Evolutionary conservation across 2,888 invertebrate genomes (phyloP).

Genomic region (Caenorhabditis sulstoni): DNA sequence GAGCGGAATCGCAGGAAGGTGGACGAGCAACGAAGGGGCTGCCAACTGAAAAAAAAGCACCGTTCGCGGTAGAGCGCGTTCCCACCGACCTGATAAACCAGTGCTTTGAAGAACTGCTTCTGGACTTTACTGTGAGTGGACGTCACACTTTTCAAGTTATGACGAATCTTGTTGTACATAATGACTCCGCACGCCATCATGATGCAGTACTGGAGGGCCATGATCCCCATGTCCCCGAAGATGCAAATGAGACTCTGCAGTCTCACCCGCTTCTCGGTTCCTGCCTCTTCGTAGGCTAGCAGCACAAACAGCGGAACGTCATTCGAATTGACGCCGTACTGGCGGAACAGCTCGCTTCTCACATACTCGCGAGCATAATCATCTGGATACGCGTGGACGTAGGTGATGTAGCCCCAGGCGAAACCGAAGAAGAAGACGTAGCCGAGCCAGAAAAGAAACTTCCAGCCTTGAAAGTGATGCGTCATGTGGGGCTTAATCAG

Average conservation of each 20-base stretch:
- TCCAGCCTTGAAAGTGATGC: constrained; percentile 10
- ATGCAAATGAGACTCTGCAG: constrained; percentile 35
- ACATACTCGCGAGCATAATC: constrained; percentile 5
- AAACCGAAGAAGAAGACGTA: not conserved
- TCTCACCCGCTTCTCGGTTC: constrained; percentile 1
- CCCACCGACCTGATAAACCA: constrained; percentile 18
- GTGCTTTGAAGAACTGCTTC: constrained; percentile 24
- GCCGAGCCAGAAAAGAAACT: constrained; percentile 11
- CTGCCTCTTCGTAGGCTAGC: not conserved
- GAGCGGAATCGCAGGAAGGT: constrained; percentile 4
- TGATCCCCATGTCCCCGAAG: constrained; percentile 17
- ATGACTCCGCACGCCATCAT: constrained; percentile 34
- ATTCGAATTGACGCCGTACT: constrained; percentile 16
- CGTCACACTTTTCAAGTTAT: not conserved
- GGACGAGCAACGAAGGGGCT: constrained; percentile 18
- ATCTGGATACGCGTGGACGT: not conserved
- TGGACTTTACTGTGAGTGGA: not conserved
- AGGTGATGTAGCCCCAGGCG: constrained; percentile 3
- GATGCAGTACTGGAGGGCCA: constrained; percentile 25
- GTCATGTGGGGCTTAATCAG: not conserved
- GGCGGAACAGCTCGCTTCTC: constrained; percentile 11
- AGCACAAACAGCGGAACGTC: constrained; percentile 11
- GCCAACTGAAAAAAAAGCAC: not conserved
- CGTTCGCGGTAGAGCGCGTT: not conserved
- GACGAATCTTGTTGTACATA: constrained; percentile 4